Percentiles rank a stretch among this genome's conserved stretches.
Evolutionary conservation across 2,888 invertebrate species (phyloP).

Genomic region (Phaonia tiefii): DNA sequence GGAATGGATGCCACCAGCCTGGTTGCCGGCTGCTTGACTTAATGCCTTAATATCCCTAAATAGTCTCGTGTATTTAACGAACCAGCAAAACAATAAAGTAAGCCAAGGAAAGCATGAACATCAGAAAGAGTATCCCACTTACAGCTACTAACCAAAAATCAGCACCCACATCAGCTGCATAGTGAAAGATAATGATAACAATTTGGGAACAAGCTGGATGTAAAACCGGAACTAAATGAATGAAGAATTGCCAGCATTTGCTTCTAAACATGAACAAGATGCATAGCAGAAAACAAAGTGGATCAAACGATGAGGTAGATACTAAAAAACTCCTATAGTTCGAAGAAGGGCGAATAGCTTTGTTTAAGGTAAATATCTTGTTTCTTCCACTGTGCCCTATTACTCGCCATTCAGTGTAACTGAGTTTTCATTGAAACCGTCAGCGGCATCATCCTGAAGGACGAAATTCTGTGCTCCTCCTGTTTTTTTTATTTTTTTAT

Average conservation of each 20-base stretch:
- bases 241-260: too few species aligned
- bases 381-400: conserved; percentile 26
- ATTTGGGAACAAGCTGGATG: too few species aligned
- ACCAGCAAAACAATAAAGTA: conserved; percentile 70
- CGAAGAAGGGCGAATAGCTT: too few species aligned
- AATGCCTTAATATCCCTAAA: conserved; percentile 71
- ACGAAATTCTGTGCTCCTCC: too few species aligned
- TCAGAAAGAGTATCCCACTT: background rate
- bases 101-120: conserved; percentile 13
- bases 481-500: too few species aligned
- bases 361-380: too few species aligned
- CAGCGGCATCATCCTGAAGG: background rate
- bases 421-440: background rate
- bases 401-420: too few species aligned
- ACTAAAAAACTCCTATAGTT: too few species aligned
- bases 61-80: conserved; percentile 73
- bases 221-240: too few species aligned
- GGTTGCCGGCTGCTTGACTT: conserved; percentile 61
- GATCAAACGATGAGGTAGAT: too few species aligned
- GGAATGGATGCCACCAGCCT: conserved; percentile 1
- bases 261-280: too few species aligned
- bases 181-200: conserved; percentile 14
- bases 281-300: too few species aligned
- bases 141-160: conserved; percentile 27
- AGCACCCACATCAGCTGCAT: conserved; percentile 10